phyloP scores from a whole-genome alignment of 92 coral and sea anemone species.

The Nematostella vectensis region DNA sequence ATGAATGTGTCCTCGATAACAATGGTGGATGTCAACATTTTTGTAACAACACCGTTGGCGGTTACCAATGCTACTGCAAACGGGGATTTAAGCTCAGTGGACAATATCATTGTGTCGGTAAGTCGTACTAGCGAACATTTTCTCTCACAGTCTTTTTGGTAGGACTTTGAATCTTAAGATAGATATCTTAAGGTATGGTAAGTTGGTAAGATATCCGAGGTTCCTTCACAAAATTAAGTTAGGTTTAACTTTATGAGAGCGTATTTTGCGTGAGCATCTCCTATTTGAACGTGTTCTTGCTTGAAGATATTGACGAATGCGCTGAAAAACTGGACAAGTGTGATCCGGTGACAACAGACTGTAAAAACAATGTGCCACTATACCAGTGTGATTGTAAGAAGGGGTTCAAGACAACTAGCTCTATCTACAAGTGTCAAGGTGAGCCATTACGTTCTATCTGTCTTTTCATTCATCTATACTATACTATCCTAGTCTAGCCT shows the following conservation, averaged over 20 bases:
- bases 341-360: slow-evolving; percentile 39
- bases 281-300: too few species aligned
- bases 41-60: slow-evolving; percentile 42
- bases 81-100: slow-evolving; percentile 30
- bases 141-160: too few species aligned
- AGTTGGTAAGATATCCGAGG: too few species aligned
- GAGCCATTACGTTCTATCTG: slow-evolving; percentile 1
- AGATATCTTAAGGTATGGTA: too few species aligned
- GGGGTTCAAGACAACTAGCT: slow-evolving; percentile 39
- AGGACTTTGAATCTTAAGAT: too few species aligned
- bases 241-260: too few species aligned
- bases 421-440: slow-evolving; percentile 54
- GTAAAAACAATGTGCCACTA: slow-evolving; percentile 46
- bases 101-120: slow-evolving; percentile 45
- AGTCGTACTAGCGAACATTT: too few species aligned
- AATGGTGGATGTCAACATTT: slow-evolving; percentile 60
- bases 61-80: slow-evolving; percentile 36
- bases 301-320: slow-evolving; percentile 87
- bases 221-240: too few species aligned
- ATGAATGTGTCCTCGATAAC: slow-evolving; percentile 42
- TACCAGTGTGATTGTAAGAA: slow-evolving; percentile 74
- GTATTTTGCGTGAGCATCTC: too few species aligned
- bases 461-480: too few species aligned
- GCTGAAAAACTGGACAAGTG: slow-evolving; percentile 32
- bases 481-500: too few species aligned